These are phyloP conservation scores for Lasioglossum leucozonium DNA, from an alignment of 2,888 invertebrate species.

Conservation along the genomic window DNA sequence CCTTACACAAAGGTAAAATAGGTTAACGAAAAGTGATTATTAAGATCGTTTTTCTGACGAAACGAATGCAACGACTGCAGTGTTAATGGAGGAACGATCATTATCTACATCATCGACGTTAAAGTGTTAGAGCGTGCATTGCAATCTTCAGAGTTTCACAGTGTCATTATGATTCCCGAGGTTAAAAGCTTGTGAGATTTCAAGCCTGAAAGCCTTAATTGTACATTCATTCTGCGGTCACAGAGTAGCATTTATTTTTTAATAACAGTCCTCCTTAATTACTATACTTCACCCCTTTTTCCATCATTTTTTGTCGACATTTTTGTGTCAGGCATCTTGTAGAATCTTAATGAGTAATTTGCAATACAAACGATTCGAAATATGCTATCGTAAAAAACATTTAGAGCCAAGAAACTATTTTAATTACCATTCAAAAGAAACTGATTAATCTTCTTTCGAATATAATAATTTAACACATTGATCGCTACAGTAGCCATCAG, in stretches of 20 bases:
- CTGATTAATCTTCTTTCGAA: too few relatives aligned
- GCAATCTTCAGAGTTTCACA: background rate
- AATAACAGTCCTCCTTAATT: background rate
- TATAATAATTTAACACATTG: too few relatives aligned
- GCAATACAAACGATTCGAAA: background rate
- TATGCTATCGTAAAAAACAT: background rate
- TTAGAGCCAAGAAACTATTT: background rate
- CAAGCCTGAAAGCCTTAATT: constrained; percentile 1
- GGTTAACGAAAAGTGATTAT: background rate
- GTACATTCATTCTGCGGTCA: background rate
- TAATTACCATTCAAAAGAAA: too few relatives aligned
- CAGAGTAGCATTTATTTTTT: background rate
- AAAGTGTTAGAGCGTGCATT: constrained; percentile 2
- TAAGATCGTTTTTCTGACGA: background rate
- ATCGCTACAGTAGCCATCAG: too few relatives aligned
- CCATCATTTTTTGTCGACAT: background rate
- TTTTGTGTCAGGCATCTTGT: background rate
- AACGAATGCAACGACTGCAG: background rate
- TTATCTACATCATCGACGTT: background rate
- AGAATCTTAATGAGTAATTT: background rate
- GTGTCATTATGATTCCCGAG: background rate
- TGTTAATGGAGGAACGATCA: constrained; percentile 3
- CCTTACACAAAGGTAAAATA: background rate
- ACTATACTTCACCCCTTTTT: background rate
- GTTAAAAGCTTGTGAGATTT: constrained; percentile 7